A percentile compares a stretch with the other conserved stretches of the same genome.
These are phyloP conservation scores for Marasmarcha lunaedactyla DNA, from an alignment of 2,888 invertebrate species.

Conservation along the genomic window DNA sequence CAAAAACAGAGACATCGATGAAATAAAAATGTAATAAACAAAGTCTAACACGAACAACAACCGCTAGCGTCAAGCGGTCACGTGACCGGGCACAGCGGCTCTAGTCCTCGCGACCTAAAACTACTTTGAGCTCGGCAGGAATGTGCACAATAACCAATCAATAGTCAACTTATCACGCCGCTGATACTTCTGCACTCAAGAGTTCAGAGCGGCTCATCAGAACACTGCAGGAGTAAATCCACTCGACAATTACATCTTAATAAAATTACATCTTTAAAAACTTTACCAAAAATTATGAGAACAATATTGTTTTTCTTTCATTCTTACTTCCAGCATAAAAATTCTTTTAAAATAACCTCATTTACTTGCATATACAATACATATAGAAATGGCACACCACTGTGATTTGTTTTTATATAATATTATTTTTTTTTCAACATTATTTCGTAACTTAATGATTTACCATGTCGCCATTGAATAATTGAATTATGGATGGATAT, in stretches of 20 bases:
- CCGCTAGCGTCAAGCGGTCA: no score
- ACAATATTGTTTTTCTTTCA: conserved; percentile 31
- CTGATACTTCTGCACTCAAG: no score
- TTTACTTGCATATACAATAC: conserved; percentile 38
- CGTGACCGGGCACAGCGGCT: no score
- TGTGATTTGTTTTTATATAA: conserved; percentile 41
- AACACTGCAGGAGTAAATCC: no score
- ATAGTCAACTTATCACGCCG: no score
- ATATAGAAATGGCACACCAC: conserved; percentile 65
- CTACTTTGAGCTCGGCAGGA: no score
- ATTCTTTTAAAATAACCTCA: conserved; percentile 56
- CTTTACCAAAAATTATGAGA: conserved; percentile 67
- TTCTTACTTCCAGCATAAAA: conserved; percentile 45
- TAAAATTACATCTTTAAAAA: conserved; percentile 64
- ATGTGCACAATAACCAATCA: no score
- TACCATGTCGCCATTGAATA: conserved; percentile 69
- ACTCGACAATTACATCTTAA: neutral
- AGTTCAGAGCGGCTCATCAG: no score
- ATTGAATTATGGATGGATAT: conserved; percentile 70
- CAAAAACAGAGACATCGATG: no score
- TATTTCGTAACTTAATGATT: conserved; percentile 52
- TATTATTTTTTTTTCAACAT: conserved; percentile 33
- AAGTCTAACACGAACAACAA: no score
- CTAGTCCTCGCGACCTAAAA: no score
- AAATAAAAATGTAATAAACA: no score